phyloP scores from a whole-genome alignment of 2,797 vertebrate genomes.

The Agapornis canus region DNA sequence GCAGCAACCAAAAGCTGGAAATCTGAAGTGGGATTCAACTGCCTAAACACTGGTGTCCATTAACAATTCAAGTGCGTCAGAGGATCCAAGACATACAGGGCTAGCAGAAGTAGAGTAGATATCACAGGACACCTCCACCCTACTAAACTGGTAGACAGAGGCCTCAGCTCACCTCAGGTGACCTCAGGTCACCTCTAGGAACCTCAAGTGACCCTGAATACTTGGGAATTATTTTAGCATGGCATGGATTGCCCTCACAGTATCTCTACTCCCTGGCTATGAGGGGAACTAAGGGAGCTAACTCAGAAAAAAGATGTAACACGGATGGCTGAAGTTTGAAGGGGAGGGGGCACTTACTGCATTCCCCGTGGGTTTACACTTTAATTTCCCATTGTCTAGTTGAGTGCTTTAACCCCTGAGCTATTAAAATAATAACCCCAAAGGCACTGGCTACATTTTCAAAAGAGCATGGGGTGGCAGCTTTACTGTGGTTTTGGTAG shows the following conservation, averaged over 20 bases:
- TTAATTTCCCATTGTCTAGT: background rate
- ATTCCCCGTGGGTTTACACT: background rate
- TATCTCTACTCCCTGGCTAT: background rate
- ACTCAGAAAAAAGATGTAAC: background rate
- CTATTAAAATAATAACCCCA: background rate
- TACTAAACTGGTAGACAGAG: background rate
- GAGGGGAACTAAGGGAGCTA: background rate
- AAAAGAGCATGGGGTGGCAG: background rate
- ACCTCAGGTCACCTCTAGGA: background rate
- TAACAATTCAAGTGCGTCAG: background rate
- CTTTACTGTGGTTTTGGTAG: background rate
- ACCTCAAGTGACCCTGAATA: background rate
- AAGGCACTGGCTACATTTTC: background rate
- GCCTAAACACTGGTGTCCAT: background rate
- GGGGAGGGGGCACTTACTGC: background rate
- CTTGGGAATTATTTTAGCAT: background rate
- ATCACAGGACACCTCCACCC: background rate
- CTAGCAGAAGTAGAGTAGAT: background rate
- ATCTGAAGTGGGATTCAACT: background rate
- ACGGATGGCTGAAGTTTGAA: background rate
- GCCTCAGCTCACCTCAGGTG: too few species aligned
- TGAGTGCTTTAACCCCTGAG: background rate
- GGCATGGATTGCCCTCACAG: background rate
- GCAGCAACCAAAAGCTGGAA: background rate
- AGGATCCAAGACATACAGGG: background rate